These are phyloP conservation scores for Gibbula magus DNA, from an alignment of 2,888 invertebrate species.

Conservation along the genomic window DNA sequence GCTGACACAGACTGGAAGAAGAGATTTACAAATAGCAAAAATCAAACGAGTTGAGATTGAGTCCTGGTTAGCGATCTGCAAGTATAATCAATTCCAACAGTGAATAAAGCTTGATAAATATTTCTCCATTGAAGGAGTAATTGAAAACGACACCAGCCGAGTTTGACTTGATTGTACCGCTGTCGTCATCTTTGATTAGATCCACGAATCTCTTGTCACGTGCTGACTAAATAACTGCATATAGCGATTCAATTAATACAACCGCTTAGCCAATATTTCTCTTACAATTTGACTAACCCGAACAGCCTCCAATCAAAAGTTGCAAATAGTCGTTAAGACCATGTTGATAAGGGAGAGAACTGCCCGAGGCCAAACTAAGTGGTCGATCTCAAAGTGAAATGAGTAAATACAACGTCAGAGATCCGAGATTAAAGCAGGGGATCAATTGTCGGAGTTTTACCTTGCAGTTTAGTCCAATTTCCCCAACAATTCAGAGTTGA, in stretches of 20 bases:
- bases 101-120: slow-evolving; percentile 5
- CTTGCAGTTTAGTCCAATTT: slow-evolving; percentile 8
- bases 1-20: too few relatives aligned
- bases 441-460: neutral
- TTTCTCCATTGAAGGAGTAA: neutral
- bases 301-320: too few relatives aligned
- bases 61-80: neutral
- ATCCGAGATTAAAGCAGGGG: neutral
- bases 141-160: neutral
- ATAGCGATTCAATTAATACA: slow-evolving; percentile 1
- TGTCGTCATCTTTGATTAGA: neutral
- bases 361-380: neutral
- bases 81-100: neutral
- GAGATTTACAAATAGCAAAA: neutral
- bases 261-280: slow-evolving; percentile 1
- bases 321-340: too few relatives aligned
- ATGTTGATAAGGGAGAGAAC: neutral
- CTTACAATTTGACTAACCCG: neutral
- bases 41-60: neutral
- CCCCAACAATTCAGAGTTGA: neutral
- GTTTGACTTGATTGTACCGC: neutral
- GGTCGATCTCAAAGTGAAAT: neutral
- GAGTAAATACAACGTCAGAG: neutral
- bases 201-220: slow-evolving; percentile 1
- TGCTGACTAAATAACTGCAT: slow-evolving; percentile 4